phyloP scores from a whole-genome alignment of 64 coral and sea anemone species.

The Porites australiensis region DNA sequence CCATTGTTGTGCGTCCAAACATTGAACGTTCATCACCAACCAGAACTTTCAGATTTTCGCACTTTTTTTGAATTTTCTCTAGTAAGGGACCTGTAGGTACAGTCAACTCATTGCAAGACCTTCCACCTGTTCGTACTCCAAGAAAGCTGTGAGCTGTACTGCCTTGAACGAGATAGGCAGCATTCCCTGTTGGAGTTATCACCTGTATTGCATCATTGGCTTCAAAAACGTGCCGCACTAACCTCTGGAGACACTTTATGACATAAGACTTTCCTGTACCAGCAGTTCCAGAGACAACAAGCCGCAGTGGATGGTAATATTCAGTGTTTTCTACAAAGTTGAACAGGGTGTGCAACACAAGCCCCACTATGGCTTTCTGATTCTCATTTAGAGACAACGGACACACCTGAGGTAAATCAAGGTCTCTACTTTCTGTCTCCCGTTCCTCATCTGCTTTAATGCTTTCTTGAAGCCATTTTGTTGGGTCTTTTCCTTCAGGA shows the following conservation, averaged over 20 bases:
- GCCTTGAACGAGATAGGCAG: constrained; percentile 25
- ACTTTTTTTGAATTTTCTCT: constrained; percentile 26
- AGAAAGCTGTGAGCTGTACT: constrained; percentile 54
- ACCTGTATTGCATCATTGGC: constrained; percentile 40
- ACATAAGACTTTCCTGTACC: constrained; percentile 59
- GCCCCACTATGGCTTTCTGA: constrained; percentile 24
- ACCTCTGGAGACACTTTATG: constrained; percentile 35
- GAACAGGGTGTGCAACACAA: constrained; percentile 26
- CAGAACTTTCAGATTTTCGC: constrained; percentile 46
- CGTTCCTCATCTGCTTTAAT: not conserved
- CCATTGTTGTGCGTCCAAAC: constrained; percentile 45
- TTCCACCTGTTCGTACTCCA: constrained; percentile 21
- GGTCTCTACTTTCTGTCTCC: not conserved
- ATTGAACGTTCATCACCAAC: constrained; percentile 49
- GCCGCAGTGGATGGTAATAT: constrained; percentile 26
- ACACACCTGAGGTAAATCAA: not conserved
- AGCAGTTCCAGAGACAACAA: constrained; percentile 41
- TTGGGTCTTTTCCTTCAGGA: not conserved
- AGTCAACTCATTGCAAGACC: constrained; percentile 27
- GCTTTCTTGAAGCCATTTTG: constrained; percentile 20
- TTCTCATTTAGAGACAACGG: constrained; percentile 35
- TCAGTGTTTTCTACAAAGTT: constrained; percentile 11
- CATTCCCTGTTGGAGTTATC: constrained; percentile 37
- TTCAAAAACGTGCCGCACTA: constrained; percentile 25
- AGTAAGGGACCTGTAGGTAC: constrained; percentile 43